Base-by-base conservation (phyloP, 2,888 invertebrate species). In the Ephialtes manifestator region DNA sequence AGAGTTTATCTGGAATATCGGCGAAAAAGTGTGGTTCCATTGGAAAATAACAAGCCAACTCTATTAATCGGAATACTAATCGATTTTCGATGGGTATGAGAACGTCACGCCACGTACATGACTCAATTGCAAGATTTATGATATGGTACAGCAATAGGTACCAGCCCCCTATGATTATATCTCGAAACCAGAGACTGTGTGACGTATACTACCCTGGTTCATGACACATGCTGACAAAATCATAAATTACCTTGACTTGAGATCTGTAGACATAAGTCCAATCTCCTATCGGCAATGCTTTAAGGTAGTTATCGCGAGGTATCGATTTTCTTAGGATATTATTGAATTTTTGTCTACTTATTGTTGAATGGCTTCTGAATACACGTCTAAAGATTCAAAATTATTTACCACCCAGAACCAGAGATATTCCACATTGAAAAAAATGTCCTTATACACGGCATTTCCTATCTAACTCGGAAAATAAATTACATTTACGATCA, bases 21-120 rank as follows among this genome's bases (percentile, higher is more conserved):
- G 5, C 20, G 55, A 18, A 15, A 20, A 60, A 58, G 74, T 70
- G 81, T 28, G 70, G 60, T 60, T 20, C 13, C 43, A 60, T 51
- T 28, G 39, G 70, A n/a, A 51, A 51, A 43, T 35, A 43, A 20
- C 46, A 76, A 70, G 76, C 71, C 24, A 24, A 65, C 53, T 80
- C 43, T 43, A 35, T 71, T 82, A 77, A 82, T 82, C 77, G 82
- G 53, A 82, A 77, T 76, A 82, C 76, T 77, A 82, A 82, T 82
- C 82, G 76, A 82, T 82, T 77, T 31, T 77, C 71, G 71, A 77
- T 31, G 76, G 76, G 60, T 31, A 39, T n/a, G n/a, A n/a, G n/a
- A n/a, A n/a, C n/a, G n/a, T n/a, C n/a, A n/a, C 71, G 71, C 65
- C 76, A 82, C 76, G 71, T 71, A 71, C 70, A 82, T 71, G 63